phyloP scores from a whole-genome alignment of 2,113 vertebrate species.

The Paramisgurnus dabryanus region DNA sequence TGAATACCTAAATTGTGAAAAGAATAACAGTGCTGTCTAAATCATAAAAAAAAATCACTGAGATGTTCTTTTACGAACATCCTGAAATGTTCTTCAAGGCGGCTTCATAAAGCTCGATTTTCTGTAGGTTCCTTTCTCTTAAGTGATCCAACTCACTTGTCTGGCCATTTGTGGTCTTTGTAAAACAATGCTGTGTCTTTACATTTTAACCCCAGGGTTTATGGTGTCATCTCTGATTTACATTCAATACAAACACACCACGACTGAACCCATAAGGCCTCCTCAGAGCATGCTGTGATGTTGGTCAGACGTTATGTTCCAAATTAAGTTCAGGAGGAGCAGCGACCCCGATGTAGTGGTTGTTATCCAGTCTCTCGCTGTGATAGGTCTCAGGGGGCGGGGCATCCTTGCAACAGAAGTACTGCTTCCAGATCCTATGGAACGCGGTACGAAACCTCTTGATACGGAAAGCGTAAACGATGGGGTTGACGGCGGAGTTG shows the following conservation, averaged over 20 bases:
- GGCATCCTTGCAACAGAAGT: constrained; percentile 85
- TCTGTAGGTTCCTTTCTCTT: not conserved
- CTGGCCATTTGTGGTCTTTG: not conserved
- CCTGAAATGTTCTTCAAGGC: constrained; percentile 16
- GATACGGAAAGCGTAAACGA: constrained; percentile 94
- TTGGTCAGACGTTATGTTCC: constrained; percentile 62
- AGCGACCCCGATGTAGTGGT: constrained; percentile 39
- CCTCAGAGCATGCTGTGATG: not conserved
- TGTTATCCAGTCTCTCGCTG: constrained; percentile 71
- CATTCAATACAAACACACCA: constrained; percentile 43
- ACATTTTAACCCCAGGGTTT: not conserved
- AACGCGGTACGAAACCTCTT: constrained; percentile 94
- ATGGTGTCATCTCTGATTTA: constrained; percentile 38
- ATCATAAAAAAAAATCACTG: not conserved
- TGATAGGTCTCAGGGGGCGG: constrained; percentile 64
- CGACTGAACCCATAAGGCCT: not conserved
- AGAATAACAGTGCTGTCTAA: not conserved
- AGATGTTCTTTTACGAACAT: not conserved
- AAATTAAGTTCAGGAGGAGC: constrained; percentile 12
- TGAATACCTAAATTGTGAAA: constrained; percentile 23
- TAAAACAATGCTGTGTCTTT: constrained; percentile 19
- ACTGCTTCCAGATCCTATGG: constrained; percentile 90
- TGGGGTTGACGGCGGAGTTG: constrained; percentile 97
- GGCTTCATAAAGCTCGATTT: constrained; percentile 25
- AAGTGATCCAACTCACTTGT: constrained; percentile 6